Evolutionary conservation across 1,140 invertebrate species (phyloP), one percentile per base, ranked within the genome.

Genomic region (Radopholus similis): DNA sequence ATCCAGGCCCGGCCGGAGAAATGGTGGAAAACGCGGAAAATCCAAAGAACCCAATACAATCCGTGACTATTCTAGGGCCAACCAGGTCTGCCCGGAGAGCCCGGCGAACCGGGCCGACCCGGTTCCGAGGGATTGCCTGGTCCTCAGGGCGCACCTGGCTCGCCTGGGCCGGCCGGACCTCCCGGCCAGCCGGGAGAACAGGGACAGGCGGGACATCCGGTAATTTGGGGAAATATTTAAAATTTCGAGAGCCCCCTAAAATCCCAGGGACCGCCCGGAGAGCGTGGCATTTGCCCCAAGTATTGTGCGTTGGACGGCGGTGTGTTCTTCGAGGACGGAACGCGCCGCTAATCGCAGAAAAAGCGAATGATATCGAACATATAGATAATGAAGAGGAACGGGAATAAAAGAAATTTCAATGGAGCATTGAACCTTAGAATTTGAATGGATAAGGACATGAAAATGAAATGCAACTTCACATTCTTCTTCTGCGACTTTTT

Each of bases 1-100:
- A 83, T 58, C 73, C 80, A 23, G 79, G 79, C 66, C 55, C 77
- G 38, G 66, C 71, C 63, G 77, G 80, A 66, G 77, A 82, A 58
- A 11, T 18, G 15, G n/a, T 0, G 1, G 0, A 35, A 23, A 40
- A n/a, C 56, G 9, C 9, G 18, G n/a, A 34, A 18, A 53, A 37
- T n/a, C 60, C 23, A 9, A 28, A 30, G 23, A 62, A 18, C 5
- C 30, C 37, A n/a, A 55, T 42, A 47, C 13, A 64, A 18, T 5
- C 18, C 15, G 18, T 28, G 9, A 3, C 2, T 71, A 42, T 64
- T 74, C 55, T 38, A 79, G 66, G 75, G 75, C 35, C 71, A 73
- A 11, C 55, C 56, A 28, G 79, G 79, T 59, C 38, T 81, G 21
- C 78, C 75, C 6, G 74, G 74, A 1, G 75, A 76, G 26, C 54